Evolutionary conservation across 2,888 invertebrate genomes (phyloP), one percentile per base, ranked within the genome.

Genomic region (Nymphalis urticae): DNA sequence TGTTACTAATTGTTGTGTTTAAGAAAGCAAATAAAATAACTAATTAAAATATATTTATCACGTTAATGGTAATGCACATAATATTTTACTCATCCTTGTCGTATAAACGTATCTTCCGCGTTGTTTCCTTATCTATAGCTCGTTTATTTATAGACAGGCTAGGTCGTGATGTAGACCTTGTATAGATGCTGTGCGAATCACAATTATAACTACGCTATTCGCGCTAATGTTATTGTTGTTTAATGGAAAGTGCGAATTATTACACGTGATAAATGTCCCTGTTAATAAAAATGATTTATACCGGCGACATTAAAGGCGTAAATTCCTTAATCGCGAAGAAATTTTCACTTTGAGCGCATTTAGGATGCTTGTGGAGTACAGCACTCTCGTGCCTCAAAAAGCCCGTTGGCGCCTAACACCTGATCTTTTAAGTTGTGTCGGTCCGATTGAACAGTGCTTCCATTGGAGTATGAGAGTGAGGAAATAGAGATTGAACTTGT

Each of bases 111-210:
- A 24, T 56, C 68, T 73, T 73, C 71, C 74, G 74, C 62, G 61
- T 59, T 53, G 64, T 69, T 73, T 69, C 70, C 70, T 71, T 67
- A 67, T 67, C 67, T 65, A 58, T 48, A 17, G 48, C 51, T 53
- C 59, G 59, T 62, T 75, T 82, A 81, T 82, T 79, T 78, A 81
- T 82, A 83, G 77, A 68, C 75, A 62, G 62, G 77, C 81, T 81
- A 83, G 81, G 79, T 79, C 81, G 69, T 48, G 63, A 48, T 53
- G 51, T 24, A 64, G 72, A 63, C 75, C 78, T 76, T 75, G 73
- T 13, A 1, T 24, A 53, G 24, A 53, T 53, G 53, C 24, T 53
- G 24, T 6, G 24, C 24, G 53, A 53, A 53, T 53, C 53, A 24
- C 53, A 53, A 53, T 53, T 53, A 53, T 27, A 21, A 53, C 24